A percentile compares a stretch with the other conserved stretches of the same genome.
phyloP scores from a whole-genome alignment of 1,140 invertebrate genomes.

The Drosophila lacteicornis region DNA sequence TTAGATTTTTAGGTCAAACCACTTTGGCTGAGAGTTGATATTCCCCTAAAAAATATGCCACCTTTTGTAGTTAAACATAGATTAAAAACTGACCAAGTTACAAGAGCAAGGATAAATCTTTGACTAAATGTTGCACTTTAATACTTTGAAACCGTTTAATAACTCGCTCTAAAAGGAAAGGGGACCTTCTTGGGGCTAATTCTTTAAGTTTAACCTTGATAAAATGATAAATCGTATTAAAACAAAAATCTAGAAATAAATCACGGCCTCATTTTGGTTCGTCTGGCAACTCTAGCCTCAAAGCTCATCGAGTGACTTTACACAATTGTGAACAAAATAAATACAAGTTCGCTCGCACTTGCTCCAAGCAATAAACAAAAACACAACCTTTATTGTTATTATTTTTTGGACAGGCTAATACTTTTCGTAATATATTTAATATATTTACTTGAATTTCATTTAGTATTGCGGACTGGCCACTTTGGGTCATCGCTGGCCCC shows the following conservation, averaged over 20 bases:
- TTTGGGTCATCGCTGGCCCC: constrained; percentile 61
- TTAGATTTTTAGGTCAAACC: too few species aligned
- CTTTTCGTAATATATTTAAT: constrained; percentile 47
- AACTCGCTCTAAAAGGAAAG: too few species aligned
- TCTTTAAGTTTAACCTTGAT: constrained; percentile 6
- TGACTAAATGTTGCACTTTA: background rate
- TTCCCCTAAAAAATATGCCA: too few species aligned
- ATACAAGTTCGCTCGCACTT: constrained; percentile 46
- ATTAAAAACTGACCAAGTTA: too few species aligned
- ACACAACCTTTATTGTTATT: background rate
- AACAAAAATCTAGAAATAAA: constrained; percentile 19
- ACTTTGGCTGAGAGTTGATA: too few species aligned
- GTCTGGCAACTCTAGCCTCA: constrained; percentile 49
- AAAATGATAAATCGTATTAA: background rate
- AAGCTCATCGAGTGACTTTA: constrained; percentile 33
- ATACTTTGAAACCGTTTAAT: background rate
- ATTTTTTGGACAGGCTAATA: constrained; percentile 34
- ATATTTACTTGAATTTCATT: constrained; percentile 51
- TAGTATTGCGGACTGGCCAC: constrained; percentile 48
- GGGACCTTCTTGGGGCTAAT: too few species aligned
- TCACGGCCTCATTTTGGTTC: background rate
- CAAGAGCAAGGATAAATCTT: too few species aligned
- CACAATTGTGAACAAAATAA: constrained; percentile 15
- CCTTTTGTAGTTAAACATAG: too few species aligned
- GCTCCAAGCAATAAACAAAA: constrained; percentile 33